Conservation (phyloP, 1,140 invertebrate species). For the Popillia japonica region DNA sequence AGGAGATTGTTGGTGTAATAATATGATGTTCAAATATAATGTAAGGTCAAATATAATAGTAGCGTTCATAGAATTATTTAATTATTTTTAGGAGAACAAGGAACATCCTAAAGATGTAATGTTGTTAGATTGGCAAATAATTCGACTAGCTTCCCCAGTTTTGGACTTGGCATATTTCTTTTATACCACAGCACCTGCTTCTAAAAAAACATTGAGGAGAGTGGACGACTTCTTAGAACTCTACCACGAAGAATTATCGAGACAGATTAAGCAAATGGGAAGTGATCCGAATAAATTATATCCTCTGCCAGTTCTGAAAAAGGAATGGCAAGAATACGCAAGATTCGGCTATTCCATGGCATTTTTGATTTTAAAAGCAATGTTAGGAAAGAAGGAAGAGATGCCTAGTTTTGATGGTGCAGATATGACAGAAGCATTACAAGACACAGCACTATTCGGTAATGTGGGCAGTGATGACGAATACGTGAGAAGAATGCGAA, state of each 20-base stretch:
- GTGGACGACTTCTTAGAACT: constrained; percentile 62
- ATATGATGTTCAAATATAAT: constrained; percentile 65
- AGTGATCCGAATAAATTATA: constrained; percentile 60
- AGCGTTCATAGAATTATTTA: too few species aligned
- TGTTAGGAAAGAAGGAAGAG: constrained; percentile 3
- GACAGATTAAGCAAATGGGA: constrained; percentile 59
- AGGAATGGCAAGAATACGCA: background rate
- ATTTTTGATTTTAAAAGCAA: background rate
- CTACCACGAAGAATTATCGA: constrained; percentile 64
- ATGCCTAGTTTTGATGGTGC: background rate
- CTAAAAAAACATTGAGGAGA: constrained; percentile 58
- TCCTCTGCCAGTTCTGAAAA: constrained; percentile 49
- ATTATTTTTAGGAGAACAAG: background rate
- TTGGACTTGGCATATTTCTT: constrained; percentile 66
- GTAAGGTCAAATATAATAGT: too few species aligned
- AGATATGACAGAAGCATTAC: background rate
- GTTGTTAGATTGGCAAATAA: constrained; percentile 66
- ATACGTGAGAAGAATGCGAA: background rate
- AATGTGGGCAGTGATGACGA: background rate
- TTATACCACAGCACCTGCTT: constrained; percentile 61
- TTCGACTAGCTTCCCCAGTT: constrained; percentile 64
- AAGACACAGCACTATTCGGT: background rate
- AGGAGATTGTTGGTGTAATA: constrained; percentile 68
- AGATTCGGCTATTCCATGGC: constrained; percentile 13
- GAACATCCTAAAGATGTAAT: constrained; percentile 55